phyloP scores from a whole-genome alignment of 2,113 vertebrate genomes.

The Chaenocephalus aceratus region DNA sequence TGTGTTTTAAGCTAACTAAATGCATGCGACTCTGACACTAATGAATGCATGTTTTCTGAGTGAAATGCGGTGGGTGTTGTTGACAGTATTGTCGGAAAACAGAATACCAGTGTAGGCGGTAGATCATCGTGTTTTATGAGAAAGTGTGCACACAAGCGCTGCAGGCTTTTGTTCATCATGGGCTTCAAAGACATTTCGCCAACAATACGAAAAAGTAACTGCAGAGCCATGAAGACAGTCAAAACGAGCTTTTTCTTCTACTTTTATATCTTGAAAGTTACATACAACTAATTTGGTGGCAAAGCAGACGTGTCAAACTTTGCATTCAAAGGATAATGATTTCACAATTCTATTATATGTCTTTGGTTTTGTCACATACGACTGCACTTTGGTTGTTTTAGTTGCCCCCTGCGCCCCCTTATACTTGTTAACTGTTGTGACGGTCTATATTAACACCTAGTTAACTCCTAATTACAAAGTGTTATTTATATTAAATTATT shows the following conservation, averaged over 20 bases:
- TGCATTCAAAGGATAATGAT: background rate
- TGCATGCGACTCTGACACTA: constrained; percentile 31
- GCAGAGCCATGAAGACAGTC: background rate
- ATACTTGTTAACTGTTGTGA: background rate
- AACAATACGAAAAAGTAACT: background rate
- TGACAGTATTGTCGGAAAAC: constrained; percentile 10
- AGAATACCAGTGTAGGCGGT: constrained; percentile 29
- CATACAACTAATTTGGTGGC: background rate
- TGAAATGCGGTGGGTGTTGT: background rate
- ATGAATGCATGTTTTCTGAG: constrained; percentile 46
- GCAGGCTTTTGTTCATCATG: background rate
- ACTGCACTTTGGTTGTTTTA: too few relatives aligned
- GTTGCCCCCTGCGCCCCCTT: background rate
- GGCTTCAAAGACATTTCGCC: background rate
- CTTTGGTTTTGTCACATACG: background rate
- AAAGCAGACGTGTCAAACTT: background rate
- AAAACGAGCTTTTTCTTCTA: background rate
- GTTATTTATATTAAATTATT: too few relatives aligned
- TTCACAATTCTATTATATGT: background rate
- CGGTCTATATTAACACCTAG: background rate
- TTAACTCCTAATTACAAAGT: background rate
- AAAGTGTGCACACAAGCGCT: constrained; percentile 4
- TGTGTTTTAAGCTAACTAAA: constrained; percentile 16
- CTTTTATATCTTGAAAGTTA: background rate
- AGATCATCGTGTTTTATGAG: constrained; percentile 1